A percentile compares a stretch with the other conserved stretches of the same genome.
phyloP scores from a whole-genome alignment of 2,888 invertebrate species.

The Thalpophila matura region DNA sequence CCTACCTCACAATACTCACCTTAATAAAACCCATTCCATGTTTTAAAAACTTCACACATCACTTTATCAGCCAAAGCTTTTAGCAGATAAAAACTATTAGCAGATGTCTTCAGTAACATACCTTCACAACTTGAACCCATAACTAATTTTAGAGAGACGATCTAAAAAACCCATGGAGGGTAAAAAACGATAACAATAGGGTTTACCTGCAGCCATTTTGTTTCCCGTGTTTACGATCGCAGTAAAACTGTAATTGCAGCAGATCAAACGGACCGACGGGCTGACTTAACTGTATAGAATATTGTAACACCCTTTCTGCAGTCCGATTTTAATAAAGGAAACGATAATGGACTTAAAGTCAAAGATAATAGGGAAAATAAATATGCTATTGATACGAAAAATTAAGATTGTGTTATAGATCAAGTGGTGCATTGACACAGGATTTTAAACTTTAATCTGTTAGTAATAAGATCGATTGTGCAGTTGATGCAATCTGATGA shows the following conservation, averaged over 20 bases:
- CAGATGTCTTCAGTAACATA: slow-evolving; percentile 58
- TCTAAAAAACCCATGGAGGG: slow-evolving; percentile 68
- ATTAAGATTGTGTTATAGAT: slow-evolving; percentile 33
- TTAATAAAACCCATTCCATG: neutral
- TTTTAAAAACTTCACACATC: slow-evolving; percentile 43
- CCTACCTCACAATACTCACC: neutral
- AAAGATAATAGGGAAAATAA: slow-evolving; percentile 41
- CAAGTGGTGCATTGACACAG: slow-evolving; percentile 36
- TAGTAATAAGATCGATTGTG: slow-evolving; percentile 35
- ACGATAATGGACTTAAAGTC: slow-evolving; percentile 48
- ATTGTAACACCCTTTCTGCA: slow-evolving; percentile 54
- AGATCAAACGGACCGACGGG: slow-evolving; percentile 84
- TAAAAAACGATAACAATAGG: slow-evolving; percentile 82
- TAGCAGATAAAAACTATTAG: slow-evolving; percentile 53
- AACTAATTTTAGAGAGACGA: slow-evolving; percentile 61
- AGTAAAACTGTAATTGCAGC: slow-evolving; percentile 87
- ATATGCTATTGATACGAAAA: slow-evolving; percentile 25
- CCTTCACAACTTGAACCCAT: slow-evolving; percentile 48
- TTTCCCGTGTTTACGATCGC: slow-evolving; percentile 84
- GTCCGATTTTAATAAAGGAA: slow-evolving; percentile 36
- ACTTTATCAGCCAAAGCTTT: slow-evolving; percentile 52
- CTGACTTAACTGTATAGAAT: slow-evolving; percentile 69
- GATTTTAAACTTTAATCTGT: slow-evolving; percentile 44
- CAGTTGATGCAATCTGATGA: slow-evolving; percentile 27
- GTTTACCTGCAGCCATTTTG: slow-evolving; percentile 84